A percentile compares a stretch with the other conserved stretches of the same genome.
Conservation (phyloP, 1,140 invertebrate species). For the Lethrus apterus region DNA sequence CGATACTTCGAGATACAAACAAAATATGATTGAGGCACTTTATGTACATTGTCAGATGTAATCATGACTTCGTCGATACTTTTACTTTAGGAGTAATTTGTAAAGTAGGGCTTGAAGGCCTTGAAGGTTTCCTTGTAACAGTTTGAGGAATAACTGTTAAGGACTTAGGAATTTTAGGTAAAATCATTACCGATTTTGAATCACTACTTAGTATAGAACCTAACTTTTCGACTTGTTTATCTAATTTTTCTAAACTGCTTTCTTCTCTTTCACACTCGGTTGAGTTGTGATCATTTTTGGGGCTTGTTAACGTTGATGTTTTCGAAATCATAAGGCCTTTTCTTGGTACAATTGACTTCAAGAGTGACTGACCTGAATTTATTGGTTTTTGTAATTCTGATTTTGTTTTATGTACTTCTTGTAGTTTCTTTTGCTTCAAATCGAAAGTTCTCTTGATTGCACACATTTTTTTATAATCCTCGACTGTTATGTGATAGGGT, state of each 20-base stretch:
- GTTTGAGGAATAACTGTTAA: slow-evolving; percentile 66
- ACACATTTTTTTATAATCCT: slow-evolving; percentile 64
- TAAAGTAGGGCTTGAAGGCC: slow-evolving; percentile 32
- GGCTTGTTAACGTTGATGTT: slow-evolving; percentile 19
- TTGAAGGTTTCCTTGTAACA: slow-evolving; percentile 37
- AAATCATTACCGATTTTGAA: slow-evolving; percentile 25
- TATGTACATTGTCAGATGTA: slow-evolving; percentile 10
- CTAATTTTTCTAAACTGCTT: slow-evolving; percentile 32
- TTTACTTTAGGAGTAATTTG: slow-evolving; percentile 25
- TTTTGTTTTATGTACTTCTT: slow-evolving; percentile 24
- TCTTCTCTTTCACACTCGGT: slow-evolving; percentile 18
- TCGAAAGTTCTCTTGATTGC: slow-evolving; percentile 53
- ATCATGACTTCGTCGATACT: slow-evolving; percentile 16
- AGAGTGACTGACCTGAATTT: slow-evolving; percentile 27
- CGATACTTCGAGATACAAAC: no score
- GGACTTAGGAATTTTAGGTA: slow-evolving; percentile 70
- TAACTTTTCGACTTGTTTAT: slow-evolving; percentile 34
- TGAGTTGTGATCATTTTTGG: slow-evolving; percentile 1
- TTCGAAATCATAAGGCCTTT: slow-evolving; percentile 29
- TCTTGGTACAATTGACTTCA: slow-evolving; percentile 27
- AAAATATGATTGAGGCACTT: slow-evolving; percentile 16
- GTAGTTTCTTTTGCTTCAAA: slow-evolving; percentile 47
- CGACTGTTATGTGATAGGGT: slow-evolving; percentile 58
- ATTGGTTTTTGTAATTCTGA: slow-evolving; percentile 7
- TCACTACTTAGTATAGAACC: slow-evolving; percentile 23